phyloP scores from a whole-genome alignment of 2,113 vertebrate species.

The Okapia johnstoni region DNA sequence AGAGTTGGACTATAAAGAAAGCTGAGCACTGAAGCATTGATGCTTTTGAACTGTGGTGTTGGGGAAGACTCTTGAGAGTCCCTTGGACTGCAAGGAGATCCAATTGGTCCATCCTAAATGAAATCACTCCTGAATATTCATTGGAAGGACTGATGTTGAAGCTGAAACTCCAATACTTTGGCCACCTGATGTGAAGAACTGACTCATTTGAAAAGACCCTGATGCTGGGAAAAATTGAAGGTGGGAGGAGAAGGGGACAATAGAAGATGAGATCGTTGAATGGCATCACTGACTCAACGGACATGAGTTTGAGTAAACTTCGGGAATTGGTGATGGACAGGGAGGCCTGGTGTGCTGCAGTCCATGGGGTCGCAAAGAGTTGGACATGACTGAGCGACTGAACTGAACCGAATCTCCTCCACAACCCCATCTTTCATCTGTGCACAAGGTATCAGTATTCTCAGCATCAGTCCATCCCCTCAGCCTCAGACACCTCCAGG shows the following conservation, averaged over 20 bases:
- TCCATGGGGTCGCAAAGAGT: neutral
- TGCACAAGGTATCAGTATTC: neutral
- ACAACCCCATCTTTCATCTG: neutral
- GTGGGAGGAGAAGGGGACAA: neutral
- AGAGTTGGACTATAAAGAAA: neutral
- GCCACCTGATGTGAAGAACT: neutral
- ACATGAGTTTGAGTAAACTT: neutral
- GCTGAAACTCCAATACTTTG: neutral
- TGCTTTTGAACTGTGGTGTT: neutral
- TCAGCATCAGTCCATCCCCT: neutral
- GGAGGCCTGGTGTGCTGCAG: neutral
- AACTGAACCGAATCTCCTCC: neutral
- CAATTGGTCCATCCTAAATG: neutral
- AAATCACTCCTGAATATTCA: neutral
- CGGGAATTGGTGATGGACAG: neutral
- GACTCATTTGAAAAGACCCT: neutral
- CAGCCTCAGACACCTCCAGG: neutral
- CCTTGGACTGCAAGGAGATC: neutral
- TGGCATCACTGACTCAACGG: neutral
- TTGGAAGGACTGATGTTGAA: neutral
- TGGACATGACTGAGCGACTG: fast-evolving
- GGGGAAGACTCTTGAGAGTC: neutral
- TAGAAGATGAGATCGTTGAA: neutral
- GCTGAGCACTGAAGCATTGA: neutral
- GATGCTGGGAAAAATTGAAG: neutral